Base-by-base conservation (phyloP, 1,140 invertebrate genomes). In the Drosophila miranda region DNA sequence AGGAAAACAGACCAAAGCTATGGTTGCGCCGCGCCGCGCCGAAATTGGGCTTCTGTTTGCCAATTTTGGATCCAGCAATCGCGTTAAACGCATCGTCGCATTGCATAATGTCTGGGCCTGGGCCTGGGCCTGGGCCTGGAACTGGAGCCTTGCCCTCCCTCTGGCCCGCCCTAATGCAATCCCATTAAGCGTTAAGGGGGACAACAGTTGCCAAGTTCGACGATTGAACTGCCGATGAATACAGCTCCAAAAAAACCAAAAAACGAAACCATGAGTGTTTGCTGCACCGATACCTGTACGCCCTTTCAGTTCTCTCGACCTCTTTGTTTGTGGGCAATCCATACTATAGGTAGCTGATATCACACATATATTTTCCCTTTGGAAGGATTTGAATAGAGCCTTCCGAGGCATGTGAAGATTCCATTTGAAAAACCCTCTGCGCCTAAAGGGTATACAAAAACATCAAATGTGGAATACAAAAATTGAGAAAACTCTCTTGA, bases 121-220 rank as follows among this genome's bases (percentile, higher is more conserved):
- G n/a, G n/a, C n/a, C n/a, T n/a, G 48, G 16, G 26, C 46, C 48
- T 60, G 34, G 46, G 6, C 23, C 46, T 19, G 2, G 9, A 38
- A 48, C 19, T 63, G 44, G 42, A 56, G n/a, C 34, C 23, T 34
- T 34, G 30, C 30, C 30, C 30, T 3, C 30, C 8, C 34, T 21
- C 14, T 2, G 14, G 34, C 0, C 48, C 42, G 41, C 23, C 23
- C 4, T 53, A 38, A 44, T 42, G 60, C 74, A 82, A 82, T 82
- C 78, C 82, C 67, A 75, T 82, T 82, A 82, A 82, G 69, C 78
- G 78, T 82, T 82, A 82, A 82, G 34, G 50, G 62, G 76, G 45
- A 49, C 59, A 46, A 58, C 67, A 30, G 56, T 61, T 61, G 51
- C 46, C 63, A 56, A 57, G 48, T 54, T 45, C 55, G 73, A 48